Evolutionary conservation across 2,888 invertebrate species (phyloP).

Genomic region (Julus scanicus): DNA sequence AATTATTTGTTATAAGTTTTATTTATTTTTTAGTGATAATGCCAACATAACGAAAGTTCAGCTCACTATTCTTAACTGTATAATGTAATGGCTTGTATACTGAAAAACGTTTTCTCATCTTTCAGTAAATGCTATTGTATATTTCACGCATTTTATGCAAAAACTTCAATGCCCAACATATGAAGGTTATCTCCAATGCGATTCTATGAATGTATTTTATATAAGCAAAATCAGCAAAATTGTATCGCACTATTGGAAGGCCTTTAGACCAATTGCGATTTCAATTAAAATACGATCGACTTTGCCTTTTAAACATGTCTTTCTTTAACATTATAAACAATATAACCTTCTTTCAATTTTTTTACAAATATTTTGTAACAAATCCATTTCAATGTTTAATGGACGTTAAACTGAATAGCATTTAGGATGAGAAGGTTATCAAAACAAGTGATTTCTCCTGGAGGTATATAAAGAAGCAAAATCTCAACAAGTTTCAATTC

Average conservation of each 20-base stretch:
- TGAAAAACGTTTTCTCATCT: background rate
- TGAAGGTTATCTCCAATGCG: background rate
- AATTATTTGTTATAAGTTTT: too few relatives aligned
- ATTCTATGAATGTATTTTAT: background rate
- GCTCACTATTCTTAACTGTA: background rate
- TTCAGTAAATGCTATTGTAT: background rate
- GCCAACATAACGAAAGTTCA: too few relatives aligned
- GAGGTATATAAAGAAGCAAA: conserved; percentile 50
- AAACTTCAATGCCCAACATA: background rate
- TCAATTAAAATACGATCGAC: conserved; percentile 20
- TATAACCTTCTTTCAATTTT: conserved; percentile 44
- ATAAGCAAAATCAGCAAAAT: conserved; percentile 3
- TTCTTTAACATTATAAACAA: conserved; percentile 28
- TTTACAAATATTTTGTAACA: conserved; percentile 36
- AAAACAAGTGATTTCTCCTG: conserved; percentile 15
- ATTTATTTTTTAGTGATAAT: too few relatives aligned
- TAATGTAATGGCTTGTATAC: background rate
- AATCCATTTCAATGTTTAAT: conserved; percentile 21
- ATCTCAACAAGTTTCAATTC: conserved; percentile 45
- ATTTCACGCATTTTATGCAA: background rate
- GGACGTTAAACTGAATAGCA: background rate
- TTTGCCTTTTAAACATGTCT: conserved; percentile 47
- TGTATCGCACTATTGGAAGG: conserved; percentile 8
- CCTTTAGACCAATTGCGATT: conserved; percentile 44
- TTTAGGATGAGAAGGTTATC: conserved; percentile 37